Evolutionary conservation across 2,797 vertebrate species (phyloP).

Genomic region (Ispidina picta): DNA sequence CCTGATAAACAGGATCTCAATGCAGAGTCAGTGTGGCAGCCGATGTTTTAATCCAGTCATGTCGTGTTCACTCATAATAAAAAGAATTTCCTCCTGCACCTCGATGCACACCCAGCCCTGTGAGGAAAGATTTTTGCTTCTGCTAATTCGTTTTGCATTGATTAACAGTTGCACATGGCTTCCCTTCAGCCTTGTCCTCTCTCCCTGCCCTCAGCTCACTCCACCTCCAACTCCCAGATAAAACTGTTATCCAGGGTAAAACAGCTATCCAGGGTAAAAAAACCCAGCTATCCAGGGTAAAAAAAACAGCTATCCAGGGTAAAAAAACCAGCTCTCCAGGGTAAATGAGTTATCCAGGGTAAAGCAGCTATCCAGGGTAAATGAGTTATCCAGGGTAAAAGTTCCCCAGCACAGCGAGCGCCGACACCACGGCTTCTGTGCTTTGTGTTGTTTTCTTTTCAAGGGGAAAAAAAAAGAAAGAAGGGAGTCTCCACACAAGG

Average conservation of each 20-base stretch:
- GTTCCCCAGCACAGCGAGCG: not conserved
- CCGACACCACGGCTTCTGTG: not conserved
- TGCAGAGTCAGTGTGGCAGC: not conserved
- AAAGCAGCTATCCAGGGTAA: not conserved
- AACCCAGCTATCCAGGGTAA: not conserved
- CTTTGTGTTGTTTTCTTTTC: not conserved
- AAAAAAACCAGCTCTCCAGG: too few species aligned
- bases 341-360: not conserved
- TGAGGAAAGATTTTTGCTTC: not conserved
- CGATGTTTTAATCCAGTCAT: not conserved
- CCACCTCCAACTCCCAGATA: not conserved
- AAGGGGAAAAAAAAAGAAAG: constrained; percentile 39
- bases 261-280: not conserved
- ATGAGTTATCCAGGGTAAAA: not conserved
- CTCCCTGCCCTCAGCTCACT: not conserved
- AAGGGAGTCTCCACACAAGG: constrained; percentile 47
- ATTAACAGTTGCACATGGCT: not conserved
- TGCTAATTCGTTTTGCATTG: not conserved
- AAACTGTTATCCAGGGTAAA: not conserved
- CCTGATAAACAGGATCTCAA: not conserved
- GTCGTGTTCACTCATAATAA: not conserved
- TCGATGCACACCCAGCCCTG: not conserved
- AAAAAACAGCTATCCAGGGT: too few species aligned
- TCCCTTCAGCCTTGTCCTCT: not conserved
- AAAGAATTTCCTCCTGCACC: not conserved